A percentile compares a stretch with the other conserved stretches of the same genome.
Conservation (phyloP, 2,797 vertebrate genomes). For the Enteromius viviparus region DNA sequence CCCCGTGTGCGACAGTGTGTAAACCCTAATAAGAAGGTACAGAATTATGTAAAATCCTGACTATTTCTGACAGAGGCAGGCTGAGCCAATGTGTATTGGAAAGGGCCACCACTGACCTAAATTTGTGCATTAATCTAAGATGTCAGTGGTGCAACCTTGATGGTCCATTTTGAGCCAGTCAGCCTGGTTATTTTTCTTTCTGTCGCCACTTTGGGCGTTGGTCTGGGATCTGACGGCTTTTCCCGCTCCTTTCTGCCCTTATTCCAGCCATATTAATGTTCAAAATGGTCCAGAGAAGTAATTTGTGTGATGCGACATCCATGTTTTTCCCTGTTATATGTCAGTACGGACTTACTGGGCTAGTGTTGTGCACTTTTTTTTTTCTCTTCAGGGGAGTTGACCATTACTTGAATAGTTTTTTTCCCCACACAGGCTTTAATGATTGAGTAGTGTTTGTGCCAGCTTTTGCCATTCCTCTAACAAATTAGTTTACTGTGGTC, state of each 20-base stretch:
- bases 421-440: conserved; percentile 64
- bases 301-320: conserved; percentile 73
- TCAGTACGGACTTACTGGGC: conserved; percentile 52
- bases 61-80: conserved; percentile 42
- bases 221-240: conserved; percentile 50
- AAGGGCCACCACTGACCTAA: conserved; percentile 49
- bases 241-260: conserved; percentile 49
- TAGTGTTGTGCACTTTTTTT: conserved; percentile 36
- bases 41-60: conserved; percentile 49
- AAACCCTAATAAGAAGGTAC: conserved; percentile 33
- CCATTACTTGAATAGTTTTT: conserved; percentile 71
- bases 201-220: conserved; percentile 41
- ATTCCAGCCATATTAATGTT: conserved; percentile 62
- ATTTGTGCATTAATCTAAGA: conserved; percentile 52
- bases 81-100: conserved; percentile 17
- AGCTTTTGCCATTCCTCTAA: conserved; percentile 71
- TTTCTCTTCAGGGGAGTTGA: conserved; percentile 62
- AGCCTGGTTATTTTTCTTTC: conserved; percentile 47
- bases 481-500: conserved; percentile 80
- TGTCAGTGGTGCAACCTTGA: conserved; percentile 53
- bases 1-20: not conserved
- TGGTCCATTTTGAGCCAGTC: conserved; percentile 54
- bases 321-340: conserved; percentile 66
- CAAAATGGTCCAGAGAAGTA: conserved; percentile 63
- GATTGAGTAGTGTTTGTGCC: conserved; percentile 64